Percentiles rank a stretch among this genome's conserved stretches.
These are phyloP conservation scores for Nesometra sesokonis DNA, from an alignment of 35 echinoderm and acorn worm genomes.

Conservation along the genomic window DNA sequence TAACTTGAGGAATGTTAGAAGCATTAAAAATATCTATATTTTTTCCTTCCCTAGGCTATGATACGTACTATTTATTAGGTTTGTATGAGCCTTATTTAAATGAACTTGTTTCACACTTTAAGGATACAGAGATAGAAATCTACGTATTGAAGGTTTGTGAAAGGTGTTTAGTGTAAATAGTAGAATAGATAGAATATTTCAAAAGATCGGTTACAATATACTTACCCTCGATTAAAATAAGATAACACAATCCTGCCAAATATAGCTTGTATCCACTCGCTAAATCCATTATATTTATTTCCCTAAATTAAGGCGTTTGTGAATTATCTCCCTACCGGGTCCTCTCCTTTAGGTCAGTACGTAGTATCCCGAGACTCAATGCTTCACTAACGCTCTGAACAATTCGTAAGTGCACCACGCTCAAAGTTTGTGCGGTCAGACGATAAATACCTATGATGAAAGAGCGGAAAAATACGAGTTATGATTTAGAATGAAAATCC, in stretches of 20 bases:
- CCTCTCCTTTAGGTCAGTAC: no score
- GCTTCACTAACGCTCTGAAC: background rate
- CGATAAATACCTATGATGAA: background rate
- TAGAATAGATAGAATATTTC: no score
- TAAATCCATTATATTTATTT: background rate
- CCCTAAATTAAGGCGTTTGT: background rate
- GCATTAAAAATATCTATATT: no score
- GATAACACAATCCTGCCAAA: background rate
- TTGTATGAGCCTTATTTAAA: no score
- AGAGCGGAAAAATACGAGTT: background rate
- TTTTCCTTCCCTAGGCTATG: no score
- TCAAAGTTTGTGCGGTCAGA: background rate
- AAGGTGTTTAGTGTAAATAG: no score
- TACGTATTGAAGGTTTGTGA: no score
- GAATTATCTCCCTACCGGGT: background rate
- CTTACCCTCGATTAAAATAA: background rate
- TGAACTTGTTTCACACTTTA: no score
- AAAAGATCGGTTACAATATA: background rate
- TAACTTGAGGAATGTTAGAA: no score
- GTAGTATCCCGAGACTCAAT: background rate
- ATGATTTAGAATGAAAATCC: background rate
- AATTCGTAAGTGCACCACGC: background rate
- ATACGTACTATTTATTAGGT: no score
- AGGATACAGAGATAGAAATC: no score
- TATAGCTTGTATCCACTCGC: background rate